phyloP scores from a whole-genome alignment of 2,888 invertebrate genomes.

The Philhelius pedissequus region DNA sequence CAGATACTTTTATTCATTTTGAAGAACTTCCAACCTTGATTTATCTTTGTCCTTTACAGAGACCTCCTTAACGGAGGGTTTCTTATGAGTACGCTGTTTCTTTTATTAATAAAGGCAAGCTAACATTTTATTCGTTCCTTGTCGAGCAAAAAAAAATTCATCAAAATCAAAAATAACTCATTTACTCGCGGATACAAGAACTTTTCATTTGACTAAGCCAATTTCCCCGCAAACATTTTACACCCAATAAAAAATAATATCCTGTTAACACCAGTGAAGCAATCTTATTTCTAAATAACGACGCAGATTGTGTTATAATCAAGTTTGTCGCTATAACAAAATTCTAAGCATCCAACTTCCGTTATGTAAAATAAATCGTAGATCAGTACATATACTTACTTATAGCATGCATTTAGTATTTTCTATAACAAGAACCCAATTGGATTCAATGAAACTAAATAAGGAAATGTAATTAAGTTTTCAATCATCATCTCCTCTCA shows the following conservation, averaged over 20 bases:
- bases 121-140: not conserved
- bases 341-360: conserved; percentile 34
- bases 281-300: not conserved
- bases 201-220: conserved; percentile 20
- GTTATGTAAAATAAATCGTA: conserved; percentile 39
- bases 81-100: too few relatives aligned
- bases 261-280: not conserved
- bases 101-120: too few relatives aligned
- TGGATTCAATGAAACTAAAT: conserved; percentile 56
- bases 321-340: conserved; percentile 43
- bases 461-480: conserved; percentile 65
- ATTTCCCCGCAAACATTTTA: not conserved
- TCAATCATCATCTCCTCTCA: conserved; percentile 47
- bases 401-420: not conserved
- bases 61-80: too few relatives aligned
- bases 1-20: too few relatives aligned
- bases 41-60: too few relatives aligned
- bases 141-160: not conserved
- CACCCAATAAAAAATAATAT: conserved; percentile 2
- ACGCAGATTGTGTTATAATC: conserved; percentile 53
- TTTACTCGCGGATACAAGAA: not conserved
- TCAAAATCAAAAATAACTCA: not conserved
- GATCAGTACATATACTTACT: not conserved
- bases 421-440: conserved; percentile 41
- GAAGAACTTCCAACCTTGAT: too few relatives aligned